phyloP scores from a whole-genome alignment of 2,113 vertebrate genomes.

The Hystrix cristata region DNA sequence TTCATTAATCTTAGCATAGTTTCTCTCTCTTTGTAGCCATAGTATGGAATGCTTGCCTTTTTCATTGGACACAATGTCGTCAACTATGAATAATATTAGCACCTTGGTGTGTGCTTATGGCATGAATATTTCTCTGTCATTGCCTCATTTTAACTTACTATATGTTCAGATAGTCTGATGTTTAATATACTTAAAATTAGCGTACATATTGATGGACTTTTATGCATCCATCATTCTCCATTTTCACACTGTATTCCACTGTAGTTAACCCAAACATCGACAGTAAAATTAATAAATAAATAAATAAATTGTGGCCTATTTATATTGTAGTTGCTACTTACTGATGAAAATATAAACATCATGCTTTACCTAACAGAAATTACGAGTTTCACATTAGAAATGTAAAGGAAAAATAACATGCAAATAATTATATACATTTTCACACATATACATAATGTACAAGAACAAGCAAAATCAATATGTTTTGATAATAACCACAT shows the following conservation, averaged over 20 bases:
- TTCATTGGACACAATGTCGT: background rate
- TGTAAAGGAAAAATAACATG: background rate
- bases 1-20: background rate
- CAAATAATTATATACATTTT: background rate
- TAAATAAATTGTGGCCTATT: background rate
- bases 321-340: background rate
- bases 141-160: background rate
- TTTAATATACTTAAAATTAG: background rate
- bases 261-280: background rate
- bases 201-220: background rate
- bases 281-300: too few species aligned
- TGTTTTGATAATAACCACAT: background rate
- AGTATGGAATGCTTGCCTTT: background rate
- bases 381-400: background rate
- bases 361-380: background rate
- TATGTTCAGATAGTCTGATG: background rate
- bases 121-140: background rate
- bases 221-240: background rate
- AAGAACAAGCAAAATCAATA: background rate
- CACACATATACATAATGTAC: background rate
- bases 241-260: background rate
- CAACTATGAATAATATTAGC: background rate
- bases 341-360: background rate
- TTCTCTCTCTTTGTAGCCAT: background rate
- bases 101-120: background rate